phyloP scores from a whole-genome alignment of 2,888 invertebrate species.

The Phengaris alcon region DNA sequence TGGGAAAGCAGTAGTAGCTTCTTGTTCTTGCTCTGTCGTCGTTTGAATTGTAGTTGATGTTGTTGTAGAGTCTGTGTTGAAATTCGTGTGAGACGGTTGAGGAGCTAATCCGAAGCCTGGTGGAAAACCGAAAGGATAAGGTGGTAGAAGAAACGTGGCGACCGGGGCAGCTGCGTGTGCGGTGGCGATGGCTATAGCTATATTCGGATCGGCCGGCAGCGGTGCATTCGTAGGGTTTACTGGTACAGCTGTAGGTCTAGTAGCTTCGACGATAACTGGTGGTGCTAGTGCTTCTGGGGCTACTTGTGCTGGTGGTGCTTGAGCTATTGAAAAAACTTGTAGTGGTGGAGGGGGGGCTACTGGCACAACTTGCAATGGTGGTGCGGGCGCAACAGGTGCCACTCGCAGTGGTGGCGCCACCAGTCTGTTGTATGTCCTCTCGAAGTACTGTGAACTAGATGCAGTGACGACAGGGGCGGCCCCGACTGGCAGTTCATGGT shows the following conservation, averaged over 20 bases:
- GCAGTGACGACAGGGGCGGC: slow-evolving; percentile 81
- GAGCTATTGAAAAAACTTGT: slow-evolving; percentile 34
- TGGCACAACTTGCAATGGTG: slow-evolving; percentile 38
- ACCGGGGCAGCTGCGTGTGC: slow-evolving; percentile 70
- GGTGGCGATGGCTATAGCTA: slow-evolving; percentile 69
- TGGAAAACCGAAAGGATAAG: slow-evolving; percentile 68
- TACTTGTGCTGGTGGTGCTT: slow-evolving; percentile 34
- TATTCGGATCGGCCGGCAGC: slow-evolving; percentile 54
- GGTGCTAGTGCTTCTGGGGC: slow-evolving; percentile 34
- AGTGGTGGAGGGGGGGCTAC: slow-evolving; percentile 43
- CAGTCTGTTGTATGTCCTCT: slow-evolving; percentile 81
- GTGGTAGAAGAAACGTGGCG: slow-evolving; percentile 66
- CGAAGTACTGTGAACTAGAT: slow-evolving; percentile 83
- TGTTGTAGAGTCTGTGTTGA: slow-evolving; percentile 53
- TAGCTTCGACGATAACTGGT: slow-evolving; percentile 40
- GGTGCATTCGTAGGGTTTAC: slow-evolving; percentile 41
- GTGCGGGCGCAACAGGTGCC: slow-evolving; percentile 35
- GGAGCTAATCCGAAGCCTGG: slow-evolving; percentile 58
- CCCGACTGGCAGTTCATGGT: slow-evolving; percentile 44
- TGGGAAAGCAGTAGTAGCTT: slow-evolving; percentile 56
- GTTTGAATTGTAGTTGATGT: slow-evolving; percentile 42
- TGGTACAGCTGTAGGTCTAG: slow-evolving; percentile 38
- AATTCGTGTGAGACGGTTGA: slow-evolving; percentile 50
- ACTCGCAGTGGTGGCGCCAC: slow-evolving; percentile 54
- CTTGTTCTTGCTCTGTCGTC: slow-evolving; percentile 52